phyloP scores from a whole-genome alignment of 2,797 vertebrate genomes.

The Lithobates pipiens region DNA sequence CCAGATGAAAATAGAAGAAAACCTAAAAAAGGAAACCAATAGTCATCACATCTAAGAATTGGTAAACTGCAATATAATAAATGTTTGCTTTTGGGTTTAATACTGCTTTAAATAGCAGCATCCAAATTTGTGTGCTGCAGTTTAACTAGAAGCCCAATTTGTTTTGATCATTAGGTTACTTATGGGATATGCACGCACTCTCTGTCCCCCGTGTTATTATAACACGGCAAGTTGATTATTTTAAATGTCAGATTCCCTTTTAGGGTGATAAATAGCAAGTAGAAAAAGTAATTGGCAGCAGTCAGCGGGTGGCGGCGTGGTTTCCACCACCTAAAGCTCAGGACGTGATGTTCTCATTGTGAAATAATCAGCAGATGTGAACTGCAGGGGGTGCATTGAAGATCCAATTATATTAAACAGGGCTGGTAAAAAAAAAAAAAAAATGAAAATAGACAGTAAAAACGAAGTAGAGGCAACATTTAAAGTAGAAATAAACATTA shows the following conservation, averaged over 20 bases:
- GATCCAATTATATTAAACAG: not conserved
- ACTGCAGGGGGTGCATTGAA: not conserved
- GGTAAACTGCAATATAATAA: too few species aligned
- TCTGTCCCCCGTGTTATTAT: not conserved
- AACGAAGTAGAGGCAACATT: too few species aligned
- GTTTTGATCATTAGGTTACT: not conserved
- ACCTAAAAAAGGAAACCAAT: too few species aligned
- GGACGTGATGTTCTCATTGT: not conserved
- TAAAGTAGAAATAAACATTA: too few species aligned
- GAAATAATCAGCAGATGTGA: constrained; percentile 10
- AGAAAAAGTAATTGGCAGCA: not conserved
- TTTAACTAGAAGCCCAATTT: not conserved
- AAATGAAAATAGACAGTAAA: too few species aligned
- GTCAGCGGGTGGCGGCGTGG: not conserved
- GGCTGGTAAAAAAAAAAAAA: too few species aligned
- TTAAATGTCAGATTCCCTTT: constrained; percentile 8
- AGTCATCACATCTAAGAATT: too few species aligned
- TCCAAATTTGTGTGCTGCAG: not conserved
- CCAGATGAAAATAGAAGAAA: too few species aligned
- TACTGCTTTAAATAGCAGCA: not conserved
- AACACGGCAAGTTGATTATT: not conserved
- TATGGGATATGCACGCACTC: not conserved
- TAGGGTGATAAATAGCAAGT: constrained; percentile 15
- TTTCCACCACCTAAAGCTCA: not conserved
- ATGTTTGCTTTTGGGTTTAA: too few species aligned